These are phyloP conservation scores for Halyomorpha halys DNA, from an alignment of 1,140 invertebrate genomes.

Conservation along the genomic window DNA sequence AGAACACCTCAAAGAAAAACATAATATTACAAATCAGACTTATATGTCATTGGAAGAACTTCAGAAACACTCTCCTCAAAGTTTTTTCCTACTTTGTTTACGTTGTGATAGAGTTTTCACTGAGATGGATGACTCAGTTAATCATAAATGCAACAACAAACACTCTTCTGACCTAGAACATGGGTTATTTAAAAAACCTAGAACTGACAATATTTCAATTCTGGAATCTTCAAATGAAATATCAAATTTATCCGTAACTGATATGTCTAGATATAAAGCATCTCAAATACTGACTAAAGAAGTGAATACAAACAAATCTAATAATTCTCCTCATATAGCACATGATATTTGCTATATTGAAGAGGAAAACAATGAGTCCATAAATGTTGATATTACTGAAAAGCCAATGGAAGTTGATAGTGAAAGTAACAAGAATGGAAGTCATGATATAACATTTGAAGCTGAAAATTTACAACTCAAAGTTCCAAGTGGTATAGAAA, in stretches of 20 bases:
- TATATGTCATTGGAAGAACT: conserved; percentile 53
- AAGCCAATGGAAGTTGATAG: not conserved
- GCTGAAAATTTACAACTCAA: conserved; percentile 1
- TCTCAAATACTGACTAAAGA: not conserved
- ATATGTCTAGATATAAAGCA: too few species aligned
- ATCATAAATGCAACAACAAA: conserved; percentile 50
- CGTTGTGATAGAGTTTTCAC: conserved; percentile 61
- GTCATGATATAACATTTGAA: too few species aligned
- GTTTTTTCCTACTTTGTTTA: conserved; percentile 65
- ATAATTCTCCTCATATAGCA: not conserved
- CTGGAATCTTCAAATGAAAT: too few species aligned
- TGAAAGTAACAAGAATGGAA: not conserved
- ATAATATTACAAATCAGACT: conserved; percentile 54
- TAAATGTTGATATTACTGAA: conserved; percentile 2
- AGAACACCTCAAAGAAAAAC: conserved; percentile 59
- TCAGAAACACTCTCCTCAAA: conserved; percentile 49
- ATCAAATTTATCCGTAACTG: too few species aligned
- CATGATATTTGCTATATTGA: not conserved
- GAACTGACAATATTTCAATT: not conserved
- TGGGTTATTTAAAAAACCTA: not conserved
- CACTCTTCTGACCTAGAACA: not conserved
- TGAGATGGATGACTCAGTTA: conserved; percentile 57
- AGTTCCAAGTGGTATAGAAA: conserved; percentile 8
- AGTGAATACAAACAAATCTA: not conserved
- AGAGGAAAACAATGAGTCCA: not conserved